Percentiles rank a stretch among this genome's conserved stretches.
phyloP scores from a whole-genome alignment of 2,797 vertebrate genomes.

The Oophaga sylvatica region DNA sequence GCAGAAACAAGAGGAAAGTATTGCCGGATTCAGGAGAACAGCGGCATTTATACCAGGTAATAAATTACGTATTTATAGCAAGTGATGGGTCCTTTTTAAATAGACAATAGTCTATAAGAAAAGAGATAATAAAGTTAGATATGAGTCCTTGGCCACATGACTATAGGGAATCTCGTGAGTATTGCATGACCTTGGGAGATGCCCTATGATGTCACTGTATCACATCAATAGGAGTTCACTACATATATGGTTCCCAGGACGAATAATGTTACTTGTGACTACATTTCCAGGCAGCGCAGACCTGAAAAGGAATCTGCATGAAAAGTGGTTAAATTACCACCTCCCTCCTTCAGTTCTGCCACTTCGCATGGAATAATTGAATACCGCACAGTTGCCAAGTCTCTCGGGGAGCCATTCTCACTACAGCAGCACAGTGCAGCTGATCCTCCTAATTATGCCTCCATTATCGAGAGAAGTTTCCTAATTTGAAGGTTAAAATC shows the following conservation, averaged over 20 bases:
- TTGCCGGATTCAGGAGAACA: no score
- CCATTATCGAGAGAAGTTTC: neutral
- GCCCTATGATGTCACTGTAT: neutral
- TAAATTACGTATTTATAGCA: no score
- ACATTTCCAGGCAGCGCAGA: neutral
- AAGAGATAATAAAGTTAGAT: neutral
- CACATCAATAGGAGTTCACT: neutral
- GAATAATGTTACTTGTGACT: neutral
- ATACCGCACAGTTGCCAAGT: neutral
- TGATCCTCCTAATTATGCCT: neutral
- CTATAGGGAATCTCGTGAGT: neutral
- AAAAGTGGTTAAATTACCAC: neutral
- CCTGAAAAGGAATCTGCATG: neutral
- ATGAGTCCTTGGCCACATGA: neutral
- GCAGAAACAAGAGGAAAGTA: no score
- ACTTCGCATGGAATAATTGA: neutral
- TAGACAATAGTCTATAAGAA: neutral
- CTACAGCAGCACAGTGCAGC: neutral
- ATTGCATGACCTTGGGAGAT: neutral
- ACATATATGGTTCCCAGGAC: neutral
- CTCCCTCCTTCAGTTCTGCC: neutral
- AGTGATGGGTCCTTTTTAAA: no score
- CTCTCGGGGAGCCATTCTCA: neutral
- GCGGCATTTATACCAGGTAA: no score
- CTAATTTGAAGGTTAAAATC: slow-evolving; percentile 8